A percentile compares a stretch with the other conserved stretches of the same genome.
These are phyloP conservation scores for Stegostoma tigrinum DNA, from an alignment of 2,113 vertebrate genomes.

Conservation along the genomic window DNA sequence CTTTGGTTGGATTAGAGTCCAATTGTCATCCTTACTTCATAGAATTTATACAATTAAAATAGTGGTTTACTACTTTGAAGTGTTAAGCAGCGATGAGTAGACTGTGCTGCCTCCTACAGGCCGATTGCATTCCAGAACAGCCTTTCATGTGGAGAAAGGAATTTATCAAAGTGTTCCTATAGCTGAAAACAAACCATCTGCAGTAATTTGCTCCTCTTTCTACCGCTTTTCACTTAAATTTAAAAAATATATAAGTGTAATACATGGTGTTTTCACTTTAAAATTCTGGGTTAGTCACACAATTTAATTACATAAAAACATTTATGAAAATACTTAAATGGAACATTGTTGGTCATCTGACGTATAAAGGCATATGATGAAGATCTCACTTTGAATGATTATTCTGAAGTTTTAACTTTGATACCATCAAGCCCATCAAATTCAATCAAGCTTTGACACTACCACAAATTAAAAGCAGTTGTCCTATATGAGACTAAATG, in stretches of 20 bases:
- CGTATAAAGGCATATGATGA: background rate
- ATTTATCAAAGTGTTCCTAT: background rate
- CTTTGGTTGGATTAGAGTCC: constrained; percentile 76
- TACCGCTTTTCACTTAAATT: background rate
- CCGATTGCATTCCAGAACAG: constrained; percentile 28
- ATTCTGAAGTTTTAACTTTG: background rate
- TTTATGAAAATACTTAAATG: background rate
- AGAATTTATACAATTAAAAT: constrained; percentile 72
- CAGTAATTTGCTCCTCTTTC: no score
- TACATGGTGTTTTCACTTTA: background rate
- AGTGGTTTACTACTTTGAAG: constrained; percentile 56
- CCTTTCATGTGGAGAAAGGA: background rate
- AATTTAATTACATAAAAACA: background rate
- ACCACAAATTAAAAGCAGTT: background rate
- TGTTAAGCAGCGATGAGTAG: constrained; percentile 47
- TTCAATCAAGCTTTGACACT: background rate
- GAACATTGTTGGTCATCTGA: background rate
- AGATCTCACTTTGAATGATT: background rate
- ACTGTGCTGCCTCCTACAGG: constrained; percentile 62
- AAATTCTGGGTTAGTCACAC: background rate
- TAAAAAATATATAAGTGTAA: background rate
- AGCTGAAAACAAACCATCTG: background rate
- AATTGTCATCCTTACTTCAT: constrained; percentile 73
- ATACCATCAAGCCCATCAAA: background rate
- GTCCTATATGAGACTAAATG: background rate